Evolutionary conservation across 2,888 invertebrate species (phyloP), one percentile per base, ranked within the genome.

Genomic region (Spodoptera littoralis): DNA sequence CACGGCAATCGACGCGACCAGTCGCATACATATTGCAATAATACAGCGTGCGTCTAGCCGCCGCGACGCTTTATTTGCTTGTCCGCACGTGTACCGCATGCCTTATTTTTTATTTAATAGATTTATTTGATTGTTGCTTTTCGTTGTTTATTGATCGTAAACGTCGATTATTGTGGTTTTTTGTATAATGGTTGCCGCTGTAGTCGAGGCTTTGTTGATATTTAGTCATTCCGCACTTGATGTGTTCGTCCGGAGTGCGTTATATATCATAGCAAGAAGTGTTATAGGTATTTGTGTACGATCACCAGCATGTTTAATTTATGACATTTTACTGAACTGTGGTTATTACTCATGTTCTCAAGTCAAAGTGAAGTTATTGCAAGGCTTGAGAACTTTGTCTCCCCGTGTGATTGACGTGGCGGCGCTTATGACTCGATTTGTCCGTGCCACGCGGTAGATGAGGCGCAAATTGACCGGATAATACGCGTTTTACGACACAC

Each of bases 1-100:
- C 84, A 78, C 47, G 75, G 68, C 81, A 73, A 84, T 84, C 65
- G 83, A 78, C 63, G 69, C 68, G 67, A 53, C 76, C 69, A 71
- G 75, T 79, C 77, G 84, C 84, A 86, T 86, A 84, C 81, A 74
- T 81, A 86, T 79, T 68, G 78, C 66, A 74, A 72, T 77, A 72
- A 80, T 76, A 73, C 72, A 54, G 44, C 76, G 82, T 81, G 82
- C 82, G 84, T 86, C 77, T 84, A 84, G 81, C 73, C 80, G 79
- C 76, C 81, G 79, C 80, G 80, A 81, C 82, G 73, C 70, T 82
- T 84, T 83, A 83, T 84, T 79, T 65, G 60, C 74, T 76, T 67
- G 76, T 61, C 61, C 65, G 77, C 64, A 70, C 87, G 85, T 84
- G 85, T 81, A 73, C 3, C 4, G 85, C 79, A 85, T 88, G 65